A percentile compares a stretch with the other conserved stretches of the same genome.
These are phyloP conservation scores for Sarcophaga variegata DNA, from an alignment of 2,888 invertebrate genomes.

Conservation along the genomic window DNA sequence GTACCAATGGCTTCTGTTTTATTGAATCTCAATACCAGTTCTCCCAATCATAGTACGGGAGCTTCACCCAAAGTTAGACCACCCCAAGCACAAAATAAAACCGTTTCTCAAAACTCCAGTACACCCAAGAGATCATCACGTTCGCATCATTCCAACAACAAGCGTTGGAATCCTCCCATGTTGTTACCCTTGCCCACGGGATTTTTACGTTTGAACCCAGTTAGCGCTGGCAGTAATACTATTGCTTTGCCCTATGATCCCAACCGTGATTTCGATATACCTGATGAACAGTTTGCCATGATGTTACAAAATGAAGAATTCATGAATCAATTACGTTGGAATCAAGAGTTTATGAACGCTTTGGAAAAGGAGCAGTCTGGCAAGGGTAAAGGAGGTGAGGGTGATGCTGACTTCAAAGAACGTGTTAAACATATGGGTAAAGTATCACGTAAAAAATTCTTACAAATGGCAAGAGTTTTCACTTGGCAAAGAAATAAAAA, in stretches of 20 bases:
- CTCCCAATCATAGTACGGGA: conserved; percentile 79
- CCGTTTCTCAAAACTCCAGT: conserved; percentile 44
- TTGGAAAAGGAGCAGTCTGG: conserved; percentile 88
- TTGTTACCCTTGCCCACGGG: conserved; percentile 89
- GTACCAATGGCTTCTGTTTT: conserved; percentile 72
- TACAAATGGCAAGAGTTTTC: conserved; percentile 90
- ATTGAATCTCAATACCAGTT: conserved; percentile 79
- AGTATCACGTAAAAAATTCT: conserved; percentile 91
- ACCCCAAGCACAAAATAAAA: conserved; percentile 63
- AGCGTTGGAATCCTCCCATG: conserved; percentile 90
- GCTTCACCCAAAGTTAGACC: conserved; percentile 65
- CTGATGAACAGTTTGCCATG: conserved; percentile 93
- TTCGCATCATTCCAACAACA: conserved; percentile 72
- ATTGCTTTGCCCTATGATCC: conserved; percentile 70
- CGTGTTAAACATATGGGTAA: conserved; percentile 92
- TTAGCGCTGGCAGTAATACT: conserved; percentile 64
- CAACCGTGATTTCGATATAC: conserved; percentile 85
- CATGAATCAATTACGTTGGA: conserved; percentile 91
- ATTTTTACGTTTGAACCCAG: conserved; percentile 85
- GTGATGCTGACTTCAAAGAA: conserved; percentile 88
- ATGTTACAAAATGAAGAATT: conserved; percentile 96
- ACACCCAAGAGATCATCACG: conserved; percentile 69
- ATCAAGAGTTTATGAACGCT: conserved; percentile 93
- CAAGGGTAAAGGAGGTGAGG: conserved; percentile 83
- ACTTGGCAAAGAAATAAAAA: conserved; percentile 85